These are phyloP conservation scores for Penaeus chinensis DNA, from an alignment of 1,140 invertebrate genomes.

Conservation along the genomic window DNA sequence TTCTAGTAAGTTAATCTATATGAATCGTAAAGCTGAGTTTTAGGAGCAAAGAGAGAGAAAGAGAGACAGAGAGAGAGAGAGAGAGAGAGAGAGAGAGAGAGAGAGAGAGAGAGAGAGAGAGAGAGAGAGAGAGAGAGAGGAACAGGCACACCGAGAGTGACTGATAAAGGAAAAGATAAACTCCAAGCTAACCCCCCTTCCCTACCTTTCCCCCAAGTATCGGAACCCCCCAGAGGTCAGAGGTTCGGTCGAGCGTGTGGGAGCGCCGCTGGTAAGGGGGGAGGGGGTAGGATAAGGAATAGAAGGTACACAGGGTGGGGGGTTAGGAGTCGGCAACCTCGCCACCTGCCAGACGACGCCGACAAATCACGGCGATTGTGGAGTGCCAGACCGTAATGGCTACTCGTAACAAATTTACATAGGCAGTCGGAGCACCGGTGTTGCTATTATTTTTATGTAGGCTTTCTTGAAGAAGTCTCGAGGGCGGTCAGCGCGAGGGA, in stretches of 20 bases:
- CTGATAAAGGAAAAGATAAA: background rate
- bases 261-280: background rate
- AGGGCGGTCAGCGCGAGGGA: background rate
- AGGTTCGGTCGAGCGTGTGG: too few relatives aligned
- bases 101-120: background rate
- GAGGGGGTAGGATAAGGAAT: background rate
- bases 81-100: slow-evolving; percentile 13
- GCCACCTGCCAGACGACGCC: slow-evolving; percentile 38
- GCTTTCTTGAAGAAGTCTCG: background rate
- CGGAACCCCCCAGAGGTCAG: too few relatives aligned
- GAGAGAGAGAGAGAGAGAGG: background rate
- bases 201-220: too few relatives aligned
- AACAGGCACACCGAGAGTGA: background rate
- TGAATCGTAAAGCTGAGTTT: too few relatives aligned
- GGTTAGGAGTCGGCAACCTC: background rate
- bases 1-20: too few relatives aligned
- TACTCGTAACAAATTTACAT: slow-evolving; percentile 45
- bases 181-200: too few relatives aligned
- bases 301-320: background rate
- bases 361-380: slow-evolving; percentile 47
- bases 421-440: slow-evolving; percentile 9
- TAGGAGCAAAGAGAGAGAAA: background rate
- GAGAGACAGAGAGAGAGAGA: slow-evolving; percentile 13
- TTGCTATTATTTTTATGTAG: slow-evolving; percentile 24
- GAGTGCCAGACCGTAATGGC: slow-evolving; percentile 42